These are phyloP conservation scores for Malurus melanocephalus DNA, from an alignment of 2,113 vertebrate species.

Conservation along the genomic window DNA sequence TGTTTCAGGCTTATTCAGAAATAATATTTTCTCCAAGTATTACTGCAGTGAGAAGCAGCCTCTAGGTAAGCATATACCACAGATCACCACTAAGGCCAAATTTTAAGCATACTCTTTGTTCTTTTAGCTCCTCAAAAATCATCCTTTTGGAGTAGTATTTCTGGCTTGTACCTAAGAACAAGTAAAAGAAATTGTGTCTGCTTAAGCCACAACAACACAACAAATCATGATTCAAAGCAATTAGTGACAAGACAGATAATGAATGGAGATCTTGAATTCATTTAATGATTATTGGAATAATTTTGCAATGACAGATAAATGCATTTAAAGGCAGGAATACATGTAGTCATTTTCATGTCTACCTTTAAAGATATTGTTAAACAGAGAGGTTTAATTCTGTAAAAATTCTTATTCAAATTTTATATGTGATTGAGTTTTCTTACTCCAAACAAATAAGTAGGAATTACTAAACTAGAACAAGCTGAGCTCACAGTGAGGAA, in stretches of 20 bases:
- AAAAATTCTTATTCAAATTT: neutral
- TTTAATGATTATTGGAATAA: neutral
- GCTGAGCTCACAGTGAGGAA: neutral
- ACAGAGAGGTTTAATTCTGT: neutral
- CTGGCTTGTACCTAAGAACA: neutral
- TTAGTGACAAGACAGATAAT: neutral
- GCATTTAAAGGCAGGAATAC: neutral
- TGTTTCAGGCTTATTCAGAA: slow-evolving; percentile 5
- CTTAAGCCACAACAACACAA: neutral
- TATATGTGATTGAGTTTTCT: neutral
- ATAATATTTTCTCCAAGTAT: neutral
- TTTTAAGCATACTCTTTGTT: neutral
- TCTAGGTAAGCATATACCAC: neutral
- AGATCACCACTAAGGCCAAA: neutral
- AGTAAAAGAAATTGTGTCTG: neutral
- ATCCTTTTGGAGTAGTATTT: neutral
- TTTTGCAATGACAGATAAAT: neutral
- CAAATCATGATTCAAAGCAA: neutral
- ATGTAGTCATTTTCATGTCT: neutral
- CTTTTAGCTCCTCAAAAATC: neutral
- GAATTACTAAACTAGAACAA: neutral
- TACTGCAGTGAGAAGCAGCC: neutral
- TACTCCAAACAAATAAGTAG: neutral
- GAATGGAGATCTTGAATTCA: neutral
- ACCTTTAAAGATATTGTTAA: neutral